Conservation (phyloP, 2,797 vertebrate genomes). For the Carduelis carduelis region DNA sequence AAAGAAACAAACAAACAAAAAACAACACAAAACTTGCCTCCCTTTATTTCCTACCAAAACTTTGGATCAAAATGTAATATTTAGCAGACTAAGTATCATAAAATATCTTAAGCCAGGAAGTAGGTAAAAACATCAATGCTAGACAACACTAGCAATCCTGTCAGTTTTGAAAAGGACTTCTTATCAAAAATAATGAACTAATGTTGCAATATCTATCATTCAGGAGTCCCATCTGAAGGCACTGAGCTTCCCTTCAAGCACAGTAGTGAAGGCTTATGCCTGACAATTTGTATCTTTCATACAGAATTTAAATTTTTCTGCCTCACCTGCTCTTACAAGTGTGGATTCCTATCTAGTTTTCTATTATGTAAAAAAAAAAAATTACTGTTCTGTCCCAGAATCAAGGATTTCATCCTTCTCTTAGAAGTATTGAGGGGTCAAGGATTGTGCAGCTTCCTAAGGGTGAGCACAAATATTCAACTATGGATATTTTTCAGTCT, state of each 20-base stretch:
- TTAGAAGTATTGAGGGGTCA: slow-evolving; percentile 33
- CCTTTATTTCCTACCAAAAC: background rate
- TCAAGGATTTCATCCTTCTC: background rate
- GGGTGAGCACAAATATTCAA: background rate
- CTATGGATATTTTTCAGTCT: slow-evolving; percentile 13
- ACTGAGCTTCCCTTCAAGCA: slow-evolving; percentile 33
- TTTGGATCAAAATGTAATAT: background rate
- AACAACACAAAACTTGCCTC: background rate
- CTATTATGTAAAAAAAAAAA: slow-evolving; percentile 17
- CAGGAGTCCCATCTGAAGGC: slow-evolving; percentile 18
- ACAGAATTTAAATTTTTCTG: slow-evolving; percentile 62
- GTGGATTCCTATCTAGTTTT: slow-evolving; percentile 22
- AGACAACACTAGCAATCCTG: background rate
- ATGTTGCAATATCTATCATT: background rate
- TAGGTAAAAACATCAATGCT: background rate
- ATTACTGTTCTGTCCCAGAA: slow-evolving; percentile 3
- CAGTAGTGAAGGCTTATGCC: slow-evolving; percentile 22
- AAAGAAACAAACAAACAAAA: background rate
- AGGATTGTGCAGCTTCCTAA: background rate
- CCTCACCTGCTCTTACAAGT: slow-evolving; percentile 42
- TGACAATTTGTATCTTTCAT: slow-evolving; percentile 56
- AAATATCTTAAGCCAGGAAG: background rate
- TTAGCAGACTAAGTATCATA: background rate
- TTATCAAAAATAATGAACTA: background rate
- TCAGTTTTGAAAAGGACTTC: background rate